Percentiles rank a stretch among this genome's conserved stretches.
These are phyloP conservation scores for Hemithea aestivaria DNA, from an alignment of 2,888 invertebrate species.

Conservation along the genomic window DNA sequence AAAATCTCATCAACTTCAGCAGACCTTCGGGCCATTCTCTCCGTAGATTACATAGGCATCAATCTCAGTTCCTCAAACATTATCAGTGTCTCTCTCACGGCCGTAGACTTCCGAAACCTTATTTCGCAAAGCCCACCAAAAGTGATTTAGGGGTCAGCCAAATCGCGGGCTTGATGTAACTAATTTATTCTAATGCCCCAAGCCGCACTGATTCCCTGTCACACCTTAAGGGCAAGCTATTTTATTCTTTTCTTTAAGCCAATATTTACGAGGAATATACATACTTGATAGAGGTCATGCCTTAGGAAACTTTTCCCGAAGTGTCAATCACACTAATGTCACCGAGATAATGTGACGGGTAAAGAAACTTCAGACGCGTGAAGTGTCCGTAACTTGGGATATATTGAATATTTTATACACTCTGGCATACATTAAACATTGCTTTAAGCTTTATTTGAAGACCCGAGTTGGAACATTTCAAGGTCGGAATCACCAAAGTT, in stretches of 20 bases:
- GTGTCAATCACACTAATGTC: conserved; percentile 16
- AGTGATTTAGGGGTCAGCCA: conserved; percentile 13
- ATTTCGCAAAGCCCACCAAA: conserved; percentile 7
- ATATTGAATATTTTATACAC: conserved; percentile 13
- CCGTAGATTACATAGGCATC: not conserved
- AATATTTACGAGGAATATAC: conserved; percentile 12
- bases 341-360: conserved; percentile 17
- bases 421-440: conserved; percentile 11
- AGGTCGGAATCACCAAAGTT: no score
- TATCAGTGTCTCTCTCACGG: conserved; percentile 9
- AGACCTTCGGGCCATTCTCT: no score
- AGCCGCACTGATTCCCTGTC: conserved; percentile 3
- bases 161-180: conserved; percentile 11
- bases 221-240: conserved; percentile 1
- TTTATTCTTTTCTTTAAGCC: conserved; percentile 2
- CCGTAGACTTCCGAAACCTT: conserved; percentile 7
- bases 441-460: not conserved
- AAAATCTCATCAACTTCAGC: no score
- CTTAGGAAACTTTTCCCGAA: conserved; percentile 16
- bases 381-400: conserved; percentile 12
- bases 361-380: conserved; percentile 19
- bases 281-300: conserved; percentile 15
- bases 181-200: conserved; percentile 13
- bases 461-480: no score
- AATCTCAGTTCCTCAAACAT: conserved; percentile 13